Conservation (phyloP, 2,113 vertebrate species). For the Corythornis cristatus region DNA sequence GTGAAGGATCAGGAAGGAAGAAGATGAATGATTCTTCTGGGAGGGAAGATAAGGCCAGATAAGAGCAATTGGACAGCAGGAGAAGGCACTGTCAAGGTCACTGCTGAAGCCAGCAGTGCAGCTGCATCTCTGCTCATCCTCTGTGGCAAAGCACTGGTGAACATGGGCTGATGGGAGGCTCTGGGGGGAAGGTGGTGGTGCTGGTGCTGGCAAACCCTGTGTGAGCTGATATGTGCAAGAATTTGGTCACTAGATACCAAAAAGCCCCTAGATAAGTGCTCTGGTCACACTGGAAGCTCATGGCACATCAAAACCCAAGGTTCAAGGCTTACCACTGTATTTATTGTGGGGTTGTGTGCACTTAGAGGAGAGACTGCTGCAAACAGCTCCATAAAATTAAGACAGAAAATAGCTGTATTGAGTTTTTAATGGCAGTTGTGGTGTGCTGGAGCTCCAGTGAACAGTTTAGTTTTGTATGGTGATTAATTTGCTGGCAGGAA, state of each 20-base stretch:
- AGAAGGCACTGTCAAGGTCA: background rate
- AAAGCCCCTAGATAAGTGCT: background rate
- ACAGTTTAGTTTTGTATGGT: background rate
- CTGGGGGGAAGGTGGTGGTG: too few species aligned
- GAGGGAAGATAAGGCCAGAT: background rate
- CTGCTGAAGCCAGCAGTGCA: background rate
- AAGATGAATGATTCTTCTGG: background rate
- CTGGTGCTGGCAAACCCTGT: background rate
- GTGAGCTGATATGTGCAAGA: background rate
- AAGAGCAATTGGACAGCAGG: rapidly evolving
- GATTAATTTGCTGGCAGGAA: slow-evolving; percentile 46
- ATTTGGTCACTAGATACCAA: background rate
- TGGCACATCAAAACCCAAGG: background rate
- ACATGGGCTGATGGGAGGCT: rapidly evolving
- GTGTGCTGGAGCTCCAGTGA: slow-evolving; percentile 21
- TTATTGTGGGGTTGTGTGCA: background rate
- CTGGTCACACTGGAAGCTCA: background rate
- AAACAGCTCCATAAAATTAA: background rate
- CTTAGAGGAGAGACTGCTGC: background rate
- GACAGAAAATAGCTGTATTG: background rate
- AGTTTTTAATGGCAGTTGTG: slow-evolving; percentile 31
- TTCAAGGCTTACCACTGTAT: background rate
- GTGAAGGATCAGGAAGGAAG: background rate
- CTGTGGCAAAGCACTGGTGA: background rate
- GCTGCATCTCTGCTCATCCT: background rate